Conservation (phyloP, 2,888 invertebrate species). For the Drosophila peninsularis region DNA sequence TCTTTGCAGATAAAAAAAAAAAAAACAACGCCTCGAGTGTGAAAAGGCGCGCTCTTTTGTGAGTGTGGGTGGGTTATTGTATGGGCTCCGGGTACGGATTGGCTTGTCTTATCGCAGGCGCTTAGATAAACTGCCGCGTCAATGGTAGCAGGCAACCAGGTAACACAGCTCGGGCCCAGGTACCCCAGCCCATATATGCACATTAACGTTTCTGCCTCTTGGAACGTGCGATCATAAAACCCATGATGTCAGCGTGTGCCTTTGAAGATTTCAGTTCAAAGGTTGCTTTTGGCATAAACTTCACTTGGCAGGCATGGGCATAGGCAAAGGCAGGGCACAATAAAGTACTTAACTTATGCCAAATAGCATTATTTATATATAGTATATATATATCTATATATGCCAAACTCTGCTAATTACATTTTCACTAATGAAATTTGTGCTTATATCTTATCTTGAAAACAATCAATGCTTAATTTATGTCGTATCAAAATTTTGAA, state of each 20-base stretch:
- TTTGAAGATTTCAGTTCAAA: constrained; percentile 7
- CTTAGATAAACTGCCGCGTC: constrained; percentile 46
- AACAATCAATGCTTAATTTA: constrained; percentile 38
- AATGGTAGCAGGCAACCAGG: constrained; percentile 30
- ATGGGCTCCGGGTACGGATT: constrained; percentile 4
- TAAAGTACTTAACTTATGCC: background rate
- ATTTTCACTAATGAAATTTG: background rate
- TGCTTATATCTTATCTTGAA: constrained; percentile 24
- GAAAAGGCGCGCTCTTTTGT: constrained; percentile 33
- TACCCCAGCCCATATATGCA: constrained; percentile 7
- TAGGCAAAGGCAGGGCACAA: background rate
- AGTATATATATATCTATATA: background rate
- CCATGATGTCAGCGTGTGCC: constrained; percentile 16
- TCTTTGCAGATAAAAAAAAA: constrained; percentile 27
- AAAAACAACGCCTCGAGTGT: constrained; percentile 31
- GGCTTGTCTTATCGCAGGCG: constrained; percentile 45
- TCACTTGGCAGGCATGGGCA: constrained; percentile 18
- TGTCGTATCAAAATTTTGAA: constrained; percentile 21
- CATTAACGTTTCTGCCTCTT: constrained; percentile 4
- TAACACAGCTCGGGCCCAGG: background rate
- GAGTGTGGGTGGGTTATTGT: constrained; percentile 11
- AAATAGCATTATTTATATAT: background rate
- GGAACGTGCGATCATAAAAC: constrained; percentile 17
- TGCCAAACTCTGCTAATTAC: constrained; percentile 4
- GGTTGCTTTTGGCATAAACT: constrained; percentile 15